Conservation (phyloP, 2,113 vertebrate species). For the Rattus rattus region DNA sequence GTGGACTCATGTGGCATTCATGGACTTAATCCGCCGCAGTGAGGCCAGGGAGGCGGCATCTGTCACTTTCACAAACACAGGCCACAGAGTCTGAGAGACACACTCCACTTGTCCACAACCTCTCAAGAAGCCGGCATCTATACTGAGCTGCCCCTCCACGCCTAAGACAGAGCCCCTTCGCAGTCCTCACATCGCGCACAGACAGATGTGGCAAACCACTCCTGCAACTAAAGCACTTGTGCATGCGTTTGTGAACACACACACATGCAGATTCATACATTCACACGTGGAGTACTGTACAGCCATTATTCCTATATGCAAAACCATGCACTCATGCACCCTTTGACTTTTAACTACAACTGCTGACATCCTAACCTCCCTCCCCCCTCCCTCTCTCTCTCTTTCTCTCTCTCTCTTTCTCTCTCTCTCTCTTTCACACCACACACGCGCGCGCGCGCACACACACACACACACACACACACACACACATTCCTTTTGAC, state of each 20-base stretch:
- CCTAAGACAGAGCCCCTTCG: not conserved
- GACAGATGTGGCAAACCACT: too few species aligned
- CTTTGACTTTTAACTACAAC: constrained; percentile 59
- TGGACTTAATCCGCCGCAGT: constrained; percentile 77
- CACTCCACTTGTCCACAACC: constrained; percentile 59
- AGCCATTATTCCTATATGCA: not conserved
- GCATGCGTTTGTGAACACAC: too few species aligned
- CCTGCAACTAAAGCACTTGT: not conserved
- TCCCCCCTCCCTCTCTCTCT: not conserved
- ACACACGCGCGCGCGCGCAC: not conserved
- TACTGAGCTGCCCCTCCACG: fast-evolving
- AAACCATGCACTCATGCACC: not conserved
- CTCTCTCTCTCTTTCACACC: not conserved
- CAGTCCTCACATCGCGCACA: not conserved
- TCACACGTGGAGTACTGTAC: not conserved
- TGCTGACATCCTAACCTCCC: constrained; percentile 57
- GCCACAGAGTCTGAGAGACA: constrained; percentile 57
- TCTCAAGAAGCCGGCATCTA: not conserved
- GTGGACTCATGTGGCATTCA: constrained; percentile 75
- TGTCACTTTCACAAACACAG: constrained; percentile 81
- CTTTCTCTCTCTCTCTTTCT: not conserved
- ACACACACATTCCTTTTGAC: constrained; percentile 47
- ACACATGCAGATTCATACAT: not conserved
- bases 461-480: not conserved
- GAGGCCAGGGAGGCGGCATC: constrained; percentile 78